Base-by-base conservation (phyloP, 2,797 vertebrate genomes). In the Astyanax mexicanus region DNA sequence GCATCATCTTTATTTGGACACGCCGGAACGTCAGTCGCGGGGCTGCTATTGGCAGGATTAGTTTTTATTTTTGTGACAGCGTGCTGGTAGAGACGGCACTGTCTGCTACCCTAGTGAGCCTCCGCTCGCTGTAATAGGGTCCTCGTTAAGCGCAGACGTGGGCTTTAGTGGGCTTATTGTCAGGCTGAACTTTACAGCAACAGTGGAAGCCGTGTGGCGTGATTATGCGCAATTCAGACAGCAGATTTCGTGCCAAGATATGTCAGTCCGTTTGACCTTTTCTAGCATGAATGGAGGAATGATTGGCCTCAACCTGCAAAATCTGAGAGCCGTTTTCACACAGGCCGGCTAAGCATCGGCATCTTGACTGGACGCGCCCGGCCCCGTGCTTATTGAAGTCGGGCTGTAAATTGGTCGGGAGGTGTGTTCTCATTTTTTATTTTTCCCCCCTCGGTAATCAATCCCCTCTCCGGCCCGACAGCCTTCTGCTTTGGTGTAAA, bases 401-500 rank as follows among this genome's bases (percentile, higher is more conserved):
- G 29, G 40, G 45, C 58, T 70, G 66, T 42, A 79, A 77, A 79
- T 82, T 80, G 73, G 69, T 71, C 55, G 66, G 75, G 72, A 65
- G 72, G 69, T 66, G 75, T 57, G 29, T 69, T 77, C 71, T 60
- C 66, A 78, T 70, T 80, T 79, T 80, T 78, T 71, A 69, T 60
- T 29, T 37, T 47, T 40, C 40, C 11, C 32, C 35, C n/a, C 67
- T 72, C 11, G 15, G 75, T 80, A 81, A 83, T 81, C 74, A 78
- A 69, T 77, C 54, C 64, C 23, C 37, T 75, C 69, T 68, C 49
- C 35, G 29, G 67, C 72, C 47, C 44, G 32, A 78, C 73, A 72
- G 61, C 69, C 42, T 49, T 74, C 74, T 80, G 58, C 77, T 83
- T 81, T 38, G 40, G 51, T 52, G 62, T 74, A 77, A 79, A 83